Conservation (phyloP, 1,140 invertebrate genomes). For the Drosophila lini region DNA sequence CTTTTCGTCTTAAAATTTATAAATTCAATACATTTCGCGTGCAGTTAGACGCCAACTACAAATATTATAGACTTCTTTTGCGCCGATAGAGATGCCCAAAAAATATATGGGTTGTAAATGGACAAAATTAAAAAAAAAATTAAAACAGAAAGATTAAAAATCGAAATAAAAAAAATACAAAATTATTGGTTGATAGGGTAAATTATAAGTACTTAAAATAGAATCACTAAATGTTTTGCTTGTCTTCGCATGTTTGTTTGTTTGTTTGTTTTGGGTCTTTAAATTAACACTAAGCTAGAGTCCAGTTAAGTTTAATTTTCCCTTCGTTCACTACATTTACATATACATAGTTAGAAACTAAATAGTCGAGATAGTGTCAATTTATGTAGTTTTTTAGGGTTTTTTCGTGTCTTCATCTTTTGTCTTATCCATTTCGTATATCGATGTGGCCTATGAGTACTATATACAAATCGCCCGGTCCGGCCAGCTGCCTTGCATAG, state of each 20-base stretch:
- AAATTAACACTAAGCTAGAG: slow-evolving; percentile 70
- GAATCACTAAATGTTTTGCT: slow-evolving; percentile 81
- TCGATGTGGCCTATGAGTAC: slow-evolving; percentile 55
- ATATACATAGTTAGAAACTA: slow-evolving; percentile 63
- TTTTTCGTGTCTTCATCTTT: slow-evolving; percentile 38
- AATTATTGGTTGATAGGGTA: slow-evolving; percentile 44
- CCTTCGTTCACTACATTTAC: slow-evolving; percentile 46
- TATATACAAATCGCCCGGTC: slow-evolving; percentile 72
- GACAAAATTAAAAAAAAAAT: slow-evolving; percentile 52
- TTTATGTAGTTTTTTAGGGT: slow-evolving; percentile 38
- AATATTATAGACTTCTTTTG: slow-evolving; percentile 65
- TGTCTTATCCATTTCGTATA: slow-evolving; percentile 61
- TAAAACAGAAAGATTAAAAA: slow-evolving; percentile 61
- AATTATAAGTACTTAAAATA: slow-evolving; percentile 72
- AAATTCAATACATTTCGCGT: slow-evolving; percentile 78
- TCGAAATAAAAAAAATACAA: slow-evolving; percentile 44
- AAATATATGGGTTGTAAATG: slow-evolving; percentile 30
- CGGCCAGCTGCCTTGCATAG: slow-evolving; percentile 61
- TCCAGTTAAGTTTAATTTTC: slow-evolving; percentile 63
- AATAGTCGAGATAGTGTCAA: slow-evolving; percentile 79
- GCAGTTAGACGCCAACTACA: slow-evolving; percentile 67
- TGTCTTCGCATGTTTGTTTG: slow-evolving; percentile 69
- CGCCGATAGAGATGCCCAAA: slow-evolving; percentile 61
- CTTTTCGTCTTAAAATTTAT: slow-evolving; percentile 66
- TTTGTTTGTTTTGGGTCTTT: slow-evolving; percentile 53